These are phyloP conservation scores for Eupeodes corollae DNA, from an alignment of 1,140 invertebrate genomes.

Conservation along the genomic window DNA sequence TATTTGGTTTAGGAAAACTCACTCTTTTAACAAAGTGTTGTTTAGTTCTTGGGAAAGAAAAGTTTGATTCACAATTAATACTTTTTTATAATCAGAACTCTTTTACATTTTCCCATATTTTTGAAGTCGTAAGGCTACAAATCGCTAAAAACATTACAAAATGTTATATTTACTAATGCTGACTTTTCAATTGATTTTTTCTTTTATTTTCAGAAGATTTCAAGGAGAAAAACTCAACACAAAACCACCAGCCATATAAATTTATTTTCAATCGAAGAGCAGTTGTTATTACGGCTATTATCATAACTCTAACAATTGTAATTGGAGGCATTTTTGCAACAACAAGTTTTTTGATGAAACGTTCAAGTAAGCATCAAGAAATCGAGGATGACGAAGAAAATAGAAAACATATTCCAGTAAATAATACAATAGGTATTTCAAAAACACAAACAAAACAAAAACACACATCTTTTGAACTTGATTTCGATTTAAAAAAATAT, in stretches of 20 bases:
- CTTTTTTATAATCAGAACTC: too few relatives aligned
- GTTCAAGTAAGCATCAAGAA: constrained; percentile 25
- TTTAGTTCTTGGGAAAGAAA: too few relatives aligned
- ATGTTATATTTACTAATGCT: too few relatives aligned
- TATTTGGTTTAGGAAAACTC: too few relatives aligned
- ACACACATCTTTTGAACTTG: constrained; percentile 1
- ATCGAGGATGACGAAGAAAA: constrained; percentile 33
- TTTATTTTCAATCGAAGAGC: constrained; percentile 18
- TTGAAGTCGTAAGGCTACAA: too few relatives aligned
- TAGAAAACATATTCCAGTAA: constrained; percentile 37
- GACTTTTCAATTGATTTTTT: too few relatives aligned
- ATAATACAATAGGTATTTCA: constrained; percentile 36
- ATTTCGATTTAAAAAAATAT: not conserved
- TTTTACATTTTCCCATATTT: too few relatives aligned
- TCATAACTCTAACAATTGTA: constrained; percentile 17
- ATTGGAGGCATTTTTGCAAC: constrained; percentile 16
- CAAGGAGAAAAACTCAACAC: not conserved
- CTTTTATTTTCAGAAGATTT: constrained; percentile 4
- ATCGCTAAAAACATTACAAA: too few relatives aligned
- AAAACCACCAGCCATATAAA: not conserved
- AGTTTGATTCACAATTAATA: too few relatives aligned
- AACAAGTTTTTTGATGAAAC: constrained; percentile 21
- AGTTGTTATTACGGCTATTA: constrained; percentile 15
- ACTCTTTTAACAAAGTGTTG: too few relatives aligned
- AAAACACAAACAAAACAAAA: too few relatives aligned